Evolutionary conservation across 2,797 vertebrate genomes (phyloP), one percentile per base, ranked within the genome.

Genomic region (Gastrophryne carolinensis): DNA sequence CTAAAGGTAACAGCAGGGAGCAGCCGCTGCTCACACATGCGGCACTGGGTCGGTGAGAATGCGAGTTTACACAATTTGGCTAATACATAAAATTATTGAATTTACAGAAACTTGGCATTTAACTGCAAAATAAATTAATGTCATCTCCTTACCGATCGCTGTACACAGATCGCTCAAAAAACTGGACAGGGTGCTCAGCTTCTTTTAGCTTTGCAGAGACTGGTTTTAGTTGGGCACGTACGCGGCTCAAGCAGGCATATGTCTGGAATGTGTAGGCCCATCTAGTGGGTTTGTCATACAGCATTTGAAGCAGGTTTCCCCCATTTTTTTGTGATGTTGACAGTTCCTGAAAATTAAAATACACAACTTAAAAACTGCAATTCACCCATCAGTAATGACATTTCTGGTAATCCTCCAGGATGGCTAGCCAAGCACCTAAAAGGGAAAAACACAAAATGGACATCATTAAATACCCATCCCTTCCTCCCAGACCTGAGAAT

Each of bases 191-290:
- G 5, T 89, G 86, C 76, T 95, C 93, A 1, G 92, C 92, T 81
- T 92, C 89, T 0, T 73, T 85, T 7, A 95, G 81, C 79, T 96
- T 95, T 66, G 79, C 21, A 7, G 92, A 91, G 0, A 87, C 75
- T 0, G 87, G 75, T 78, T 92, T 90, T 72, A 95, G 84, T 68
- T 94, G 93, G 44, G 92, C 85, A 9, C 89, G 89, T 9, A 96
- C 86, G 29, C 93, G 75, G 82, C 93, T 95, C 61, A 95, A 81
- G 67, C 90, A 93, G 0, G 93, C 91, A 0, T 95, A 95, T 10
- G 88, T 94, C 86, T 95, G 93, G 79, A 95, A 96, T 1, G 93
- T 94, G 56, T 93, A 94, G 27, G 94, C 91, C 93, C 93, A 96
- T 79, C 93, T 87, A 8, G 86, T 89, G 1, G 94, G 93, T 76